Evolutionary conservation across 1,140 invertebrate genomes (phyloP).

Genomic region (Aporrectodea caliginosa): DNA sequence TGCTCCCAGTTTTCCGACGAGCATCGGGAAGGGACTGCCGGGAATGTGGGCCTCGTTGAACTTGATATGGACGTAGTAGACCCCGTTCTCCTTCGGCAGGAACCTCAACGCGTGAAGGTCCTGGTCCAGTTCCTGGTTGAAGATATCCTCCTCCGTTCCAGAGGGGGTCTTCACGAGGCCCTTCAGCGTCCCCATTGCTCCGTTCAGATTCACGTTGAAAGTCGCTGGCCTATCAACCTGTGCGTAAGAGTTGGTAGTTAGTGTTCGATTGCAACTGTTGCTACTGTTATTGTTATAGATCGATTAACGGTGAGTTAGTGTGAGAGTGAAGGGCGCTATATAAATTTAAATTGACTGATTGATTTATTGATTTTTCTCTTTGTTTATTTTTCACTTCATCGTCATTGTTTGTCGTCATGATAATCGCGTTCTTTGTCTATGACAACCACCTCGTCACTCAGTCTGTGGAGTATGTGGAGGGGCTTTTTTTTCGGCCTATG

Average conservation of each 20-base stretch:
- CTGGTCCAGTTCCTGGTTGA: constrained; percentile 86
- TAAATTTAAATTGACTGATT: no score
- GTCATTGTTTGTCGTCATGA: no score
- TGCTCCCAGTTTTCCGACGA: constrained; percentile 87
- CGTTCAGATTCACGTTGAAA: constrained; percentile 90
- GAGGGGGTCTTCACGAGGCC: constrained; percentile 76
- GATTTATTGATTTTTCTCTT: no score
- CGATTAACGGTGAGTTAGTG: neutral
- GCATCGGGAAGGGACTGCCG: constrained; percentile 83
- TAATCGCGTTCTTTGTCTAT: no score
- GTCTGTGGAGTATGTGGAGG: no score
- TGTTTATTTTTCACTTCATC: no score
- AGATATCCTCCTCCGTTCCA: constrained; percentile 90
- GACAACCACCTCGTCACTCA: no score
- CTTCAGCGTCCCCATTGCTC: constrained; percentile 78
- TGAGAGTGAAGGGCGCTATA: no score
- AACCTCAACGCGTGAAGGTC: constrained; percentile 62
- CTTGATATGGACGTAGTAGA: constrained; percentile 90
- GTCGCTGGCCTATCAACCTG: constrained; percentile 73
- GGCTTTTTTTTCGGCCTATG: no score
- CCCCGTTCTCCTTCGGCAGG: constrained; percentile 91
- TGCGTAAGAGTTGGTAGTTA: neutral
- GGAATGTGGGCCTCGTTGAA: constrained; percentile 95
- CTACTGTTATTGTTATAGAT: neutral
- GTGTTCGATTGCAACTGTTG: neutral